Conservation (phyloP, 1,140 invertebrate genomes). For the Asbolus verrucosus region DNA sequence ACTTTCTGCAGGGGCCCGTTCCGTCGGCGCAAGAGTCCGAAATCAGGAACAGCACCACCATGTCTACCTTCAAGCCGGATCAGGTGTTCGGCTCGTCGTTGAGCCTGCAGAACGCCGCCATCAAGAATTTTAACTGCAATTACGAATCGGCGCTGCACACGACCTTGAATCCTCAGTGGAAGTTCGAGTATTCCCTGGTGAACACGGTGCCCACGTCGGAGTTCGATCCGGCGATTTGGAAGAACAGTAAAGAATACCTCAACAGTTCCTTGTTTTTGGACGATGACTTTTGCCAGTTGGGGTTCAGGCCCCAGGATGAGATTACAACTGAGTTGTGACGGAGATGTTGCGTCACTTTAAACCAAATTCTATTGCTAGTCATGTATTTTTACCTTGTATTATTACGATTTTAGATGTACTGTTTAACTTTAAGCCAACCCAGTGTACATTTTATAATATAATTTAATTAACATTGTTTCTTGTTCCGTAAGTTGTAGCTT, state of each 20-base stretch:
- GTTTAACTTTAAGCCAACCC: constrained; percentile 40
- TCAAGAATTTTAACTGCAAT: constrained; percentile 60
- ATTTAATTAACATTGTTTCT: constrained; percentile 2
- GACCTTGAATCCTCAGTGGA: constrained; percentile 71
- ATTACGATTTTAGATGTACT: constrained; percentile 29
- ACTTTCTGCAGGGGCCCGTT: constrained; percentile 72
- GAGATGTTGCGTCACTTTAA: constrained; percentile 32
- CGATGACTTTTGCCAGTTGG: constrained; percentile 79
- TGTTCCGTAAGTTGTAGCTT: background rate
- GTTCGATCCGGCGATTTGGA: constrained; percentile 68
- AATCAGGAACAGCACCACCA: constrained; percentile 59
- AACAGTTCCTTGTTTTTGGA: constrained; percentile 74
- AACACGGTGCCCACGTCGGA: constrained; percentile 68
- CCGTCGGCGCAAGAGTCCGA: constrained; percentile 54
- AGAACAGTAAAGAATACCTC: constrained; percentile 63
- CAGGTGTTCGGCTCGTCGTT: constrained; percentile 65
- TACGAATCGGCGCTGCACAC: constrained; percentile 62
- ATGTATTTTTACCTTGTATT: constrained; percentile 54
- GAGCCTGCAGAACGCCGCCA: constrained; percentile 66
- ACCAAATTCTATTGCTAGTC: constrained; percentile 54
- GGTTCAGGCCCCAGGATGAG: constrained; percentile 81
- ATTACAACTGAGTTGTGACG: constrained; percentile 80
- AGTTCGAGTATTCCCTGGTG: constrained; percentile 66
- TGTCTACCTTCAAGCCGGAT: constrained; percentile 71
- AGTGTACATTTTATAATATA: constrained; percentile 39